Base-by-base conservation (phyloP, 2,888 invertebrate genomes). In the Stramonita haemastoma region DNA sequence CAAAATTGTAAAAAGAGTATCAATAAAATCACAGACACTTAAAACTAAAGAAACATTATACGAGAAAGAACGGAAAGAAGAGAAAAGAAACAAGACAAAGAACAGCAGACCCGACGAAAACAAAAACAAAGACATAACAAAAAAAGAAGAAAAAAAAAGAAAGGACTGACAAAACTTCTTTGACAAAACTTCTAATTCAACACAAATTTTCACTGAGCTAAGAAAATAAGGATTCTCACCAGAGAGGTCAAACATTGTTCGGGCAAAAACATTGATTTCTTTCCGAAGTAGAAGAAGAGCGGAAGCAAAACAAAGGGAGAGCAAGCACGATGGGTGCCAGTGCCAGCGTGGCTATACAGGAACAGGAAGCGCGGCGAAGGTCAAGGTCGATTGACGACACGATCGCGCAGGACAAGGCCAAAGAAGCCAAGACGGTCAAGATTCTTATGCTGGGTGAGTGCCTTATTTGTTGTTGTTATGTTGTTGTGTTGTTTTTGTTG, bases 381-480 rank as follows among this genome's bases (percentile, higher is more conserved):
- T 91, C 91, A 36, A 91, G 89, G 88, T 90, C 91, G 15, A 91
- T 91, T 34, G 91, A 91, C 66, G 91, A 91, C 11, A 86, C 89
- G 2, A 73, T 91, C 17, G 91, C 90, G 29, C 90, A 89, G 6
- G 91, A 91, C 77, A 70, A 89, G 60, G 66, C 89, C 5, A 87
- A 84, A 32, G 86, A 89, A 77, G 89, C 91, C 0, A 46, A 87
- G 73, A 91, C 91, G 1, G 90, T 91, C 26, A 84, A 89, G n/a
- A 90, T 91, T 29, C 90, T 91, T 32, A 90, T 91, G 91, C 36
- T 91, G 46, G 91, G 91, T 91, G 46, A 91, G 91, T 89, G 4
- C 13, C 19, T 46, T n/a, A n/a, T 19, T 26, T 32, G 36, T 34
- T 46, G 73, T 85, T 66, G 22, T 32, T 66, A 6, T 5, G 19